Evolutionary conservation across 1,140 invertebrate species (phyloP).

Genomic region (Hyles euphorbiae): DNA sequence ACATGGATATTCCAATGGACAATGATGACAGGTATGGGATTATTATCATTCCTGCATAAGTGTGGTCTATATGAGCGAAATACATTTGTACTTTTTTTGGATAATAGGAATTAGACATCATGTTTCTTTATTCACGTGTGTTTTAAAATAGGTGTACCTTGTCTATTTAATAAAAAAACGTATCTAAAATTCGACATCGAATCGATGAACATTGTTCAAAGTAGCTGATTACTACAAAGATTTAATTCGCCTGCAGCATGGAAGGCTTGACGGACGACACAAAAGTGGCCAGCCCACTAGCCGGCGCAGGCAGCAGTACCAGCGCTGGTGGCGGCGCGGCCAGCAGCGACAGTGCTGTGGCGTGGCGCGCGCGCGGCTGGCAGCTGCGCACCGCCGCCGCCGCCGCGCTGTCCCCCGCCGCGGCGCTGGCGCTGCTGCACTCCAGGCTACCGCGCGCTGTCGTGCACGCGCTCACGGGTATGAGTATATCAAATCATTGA

Average conservation of each 20-base stretch:
- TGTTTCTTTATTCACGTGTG: too few species aligned
- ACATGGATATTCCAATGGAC: slow-evolving; percentile 81
- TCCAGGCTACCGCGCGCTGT: slow-evolving; percentile 80
- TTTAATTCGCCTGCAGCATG: slow-evolving; percentile 38
- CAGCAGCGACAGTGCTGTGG: slow-evolving; percentile 51
- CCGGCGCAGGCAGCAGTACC: slow-evolving; percentile 52
- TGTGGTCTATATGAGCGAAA: too few species aligned
- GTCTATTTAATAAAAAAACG: too few species aligned
- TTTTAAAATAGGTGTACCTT: too few species aligned
- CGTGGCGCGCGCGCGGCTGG: slow-evolving; percentile 74
- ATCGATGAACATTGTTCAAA: too few species aligned
- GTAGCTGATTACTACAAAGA: too few species aligned
- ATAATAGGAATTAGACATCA: too few species aligned
- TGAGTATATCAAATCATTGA: too few species aligned
- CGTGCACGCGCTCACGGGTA: slow-evolving; percentile 52
- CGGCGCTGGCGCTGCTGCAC: slow-evolving; percentile 84
- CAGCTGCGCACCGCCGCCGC: slow-evolving; percentile 85
- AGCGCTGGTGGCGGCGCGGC: slow-evolving; percentile 13
- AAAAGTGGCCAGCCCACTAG: slow-evolving; percentile 77
- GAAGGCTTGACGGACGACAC: slow-evolving; percentile 82
- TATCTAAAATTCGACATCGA: too few species aligned
- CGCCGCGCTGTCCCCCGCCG: slow-evolving; percentile 84
- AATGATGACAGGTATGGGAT: slow-evolving; percentile 50
- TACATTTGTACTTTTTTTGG: too few species aligned
- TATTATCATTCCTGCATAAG: background rate